These are phyloP conservation scores for Octonoba sinensis DNA, from an alignment of 2,888 invertebrate species.

Conservation along the genomic window DNA sequence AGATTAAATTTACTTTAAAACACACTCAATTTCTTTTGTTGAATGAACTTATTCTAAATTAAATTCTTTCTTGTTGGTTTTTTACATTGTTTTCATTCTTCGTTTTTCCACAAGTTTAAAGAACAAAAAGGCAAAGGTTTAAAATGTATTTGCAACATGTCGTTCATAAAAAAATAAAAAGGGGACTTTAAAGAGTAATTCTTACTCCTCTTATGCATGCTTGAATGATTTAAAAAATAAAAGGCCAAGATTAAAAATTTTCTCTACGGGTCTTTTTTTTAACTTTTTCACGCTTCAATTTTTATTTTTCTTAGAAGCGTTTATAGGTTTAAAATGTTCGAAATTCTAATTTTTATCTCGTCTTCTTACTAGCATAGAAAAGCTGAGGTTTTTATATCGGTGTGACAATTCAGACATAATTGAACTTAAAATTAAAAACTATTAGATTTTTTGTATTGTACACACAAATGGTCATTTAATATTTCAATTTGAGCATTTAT, in stretches of 20 bases:
- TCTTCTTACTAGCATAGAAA: too few species aligned
- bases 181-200: neutral
- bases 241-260: neutral
- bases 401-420: too few species aligned
- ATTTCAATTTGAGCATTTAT: too few species aligned
- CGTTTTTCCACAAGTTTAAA: too few species aligned
- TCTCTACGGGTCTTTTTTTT: neutral
- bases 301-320: too few species aligned
- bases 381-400: too few species aligned
- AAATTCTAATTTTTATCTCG: too few species aligned
- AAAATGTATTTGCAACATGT: neutral
- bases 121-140: too few species aligned
- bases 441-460: too few species aligned
- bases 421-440: too few species aligned
- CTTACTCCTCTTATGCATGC: neutral
- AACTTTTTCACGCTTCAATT: neutral
- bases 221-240: neutral
- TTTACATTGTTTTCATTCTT: neutral
- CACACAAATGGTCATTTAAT: too few species aligned
- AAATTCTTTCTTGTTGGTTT: neutral
- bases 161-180: neutral
- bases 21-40: neutral
- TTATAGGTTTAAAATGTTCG: too few species aligned
- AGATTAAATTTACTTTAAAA: conserved; percentile 6
- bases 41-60: neutral